These are phyloP conservation scores for Luperina nickerlii DNA, from an alignment of 2,888 invertebrate species.

Conservation along the genomic window DNA sequence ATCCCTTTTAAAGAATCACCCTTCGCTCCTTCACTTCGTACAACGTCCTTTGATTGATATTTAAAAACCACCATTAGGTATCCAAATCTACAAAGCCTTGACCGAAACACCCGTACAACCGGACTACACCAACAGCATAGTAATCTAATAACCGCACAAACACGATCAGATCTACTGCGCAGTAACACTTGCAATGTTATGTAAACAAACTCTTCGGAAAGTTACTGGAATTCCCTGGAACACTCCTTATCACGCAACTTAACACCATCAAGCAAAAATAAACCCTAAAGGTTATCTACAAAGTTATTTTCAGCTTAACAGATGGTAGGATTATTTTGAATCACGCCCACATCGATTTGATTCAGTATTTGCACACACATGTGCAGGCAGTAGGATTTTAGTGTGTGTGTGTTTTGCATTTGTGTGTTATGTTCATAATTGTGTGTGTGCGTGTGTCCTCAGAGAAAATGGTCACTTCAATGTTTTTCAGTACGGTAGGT, in stretches of 20 bases:
- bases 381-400: neutral
- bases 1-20: too few species aligned
- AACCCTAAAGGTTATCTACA: neutral
- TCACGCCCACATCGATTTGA: conserved; percentile 43
- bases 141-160: conserved; percentile 91
- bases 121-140: conserved; percentile 93
- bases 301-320: conserved; percentile 32
- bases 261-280: conserved; percentile 26
- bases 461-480: conserved; percentile 10
- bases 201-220: conserved; percentile 72
- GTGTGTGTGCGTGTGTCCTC: conserved; percentile 31
- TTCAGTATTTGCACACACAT: conserved; percentile 54
- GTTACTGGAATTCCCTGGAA: conserved; percentile 67
- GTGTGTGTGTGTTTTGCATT: conserved; percentile 3
- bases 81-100: conserved; percentile 21
- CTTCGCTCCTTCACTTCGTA: neutral
- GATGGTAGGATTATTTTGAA: conserved; percentile 41
- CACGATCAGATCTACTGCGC: conserved; percentile 66
- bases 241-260: conserved; percentile 33
- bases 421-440: neutral
- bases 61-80: neutral
- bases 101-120: conserved; percentile 18
- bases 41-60: neutral
- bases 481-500: conserved; percentile 2
- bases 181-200: conserved; percentile 59